These are phyloP conservation scores for Sebastolobus altivelis DNA, from an alignment of 2,797 vertebrate species.

Conservation along the genomic window DNA sequence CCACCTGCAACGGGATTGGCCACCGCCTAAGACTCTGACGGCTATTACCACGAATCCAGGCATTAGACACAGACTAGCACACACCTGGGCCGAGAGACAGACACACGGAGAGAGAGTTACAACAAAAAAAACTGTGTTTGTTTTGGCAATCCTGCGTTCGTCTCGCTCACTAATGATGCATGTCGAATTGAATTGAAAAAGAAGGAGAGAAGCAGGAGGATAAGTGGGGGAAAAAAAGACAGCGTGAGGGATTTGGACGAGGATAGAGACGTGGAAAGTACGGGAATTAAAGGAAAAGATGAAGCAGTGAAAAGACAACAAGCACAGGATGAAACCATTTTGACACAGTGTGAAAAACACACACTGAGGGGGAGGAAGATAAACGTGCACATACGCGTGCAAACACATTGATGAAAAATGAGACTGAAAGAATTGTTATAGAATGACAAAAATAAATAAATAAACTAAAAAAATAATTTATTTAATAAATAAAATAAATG, in stretches of 20 bases:
- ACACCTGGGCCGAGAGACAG: conserved; percentile 60
- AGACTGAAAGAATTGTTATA: no score
- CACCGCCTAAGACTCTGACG: conserved; percentile 56
- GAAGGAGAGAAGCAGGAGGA: not conserved
- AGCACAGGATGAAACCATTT: not conserved
- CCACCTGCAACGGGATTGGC: conserved; percentile 73
- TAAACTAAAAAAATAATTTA: no score
- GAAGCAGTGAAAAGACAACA: not conserved
- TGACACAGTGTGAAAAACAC: not conserved
- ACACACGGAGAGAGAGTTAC: conserved; percentile 7
- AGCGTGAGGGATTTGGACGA: conserved; percentile 17
- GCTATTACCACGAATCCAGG: conserved; percentile 50
- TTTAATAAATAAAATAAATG: no score
- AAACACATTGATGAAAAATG: not conserved
- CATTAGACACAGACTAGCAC: conserved; percentile 54
- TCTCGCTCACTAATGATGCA: conserved; percentile 22
- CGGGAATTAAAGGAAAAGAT: not conserved
- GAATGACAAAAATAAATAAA: no score
- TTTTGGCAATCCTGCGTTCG: conserved; percentile 14
- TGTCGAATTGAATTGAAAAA: conserved; percentile 21
- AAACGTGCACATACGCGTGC: not conserved
- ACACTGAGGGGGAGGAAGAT: not conserved
- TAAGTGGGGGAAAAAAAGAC: conserved; percentile 1
- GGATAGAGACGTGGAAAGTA: not conserved
- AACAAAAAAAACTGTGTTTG: not conserved